Percentiles rank a stretch among this genome's conserved stretches.
These are phyloP conservation scores for Drosophila eugracilis DNA, from an alignment of 1,140 invertebrate species.

Conservation along the genomic window DNA sequence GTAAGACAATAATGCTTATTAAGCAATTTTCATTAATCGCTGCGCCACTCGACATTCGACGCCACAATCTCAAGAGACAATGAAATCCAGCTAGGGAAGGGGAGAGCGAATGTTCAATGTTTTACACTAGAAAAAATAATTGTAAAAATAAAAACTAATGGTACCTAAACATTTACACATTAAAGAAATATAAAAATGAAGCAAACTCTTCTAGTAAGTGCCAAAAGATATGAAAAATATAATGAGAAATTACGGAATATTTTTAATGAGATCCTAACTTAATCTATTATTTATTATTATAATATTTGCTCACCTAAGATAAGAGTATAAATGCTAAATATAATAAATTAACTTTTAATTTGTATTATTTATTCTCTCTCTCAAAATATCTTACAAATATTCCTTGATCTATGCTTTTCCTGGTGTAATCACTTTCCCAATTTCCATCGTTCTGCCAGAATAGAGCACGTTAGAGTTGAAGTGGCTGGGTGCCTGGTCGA, in stretches of 20 bases:
- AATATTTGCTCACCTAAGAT: no score
- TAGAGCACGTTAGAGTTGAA: slow-evolving; percentile 52
- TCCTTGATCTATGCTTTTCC: neutral
- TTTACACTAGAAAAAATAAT: slow-evolving; percentile 8
- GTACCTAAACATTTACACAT: no score
- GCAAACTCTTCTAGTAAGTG: no score
- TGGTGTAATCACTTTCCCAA: slow-evolving; percentile 10
- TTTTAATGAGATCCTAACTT: no score
- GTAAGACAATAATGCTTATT: slow-evolving; percentile 82
- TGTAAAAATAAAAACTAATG: no score
- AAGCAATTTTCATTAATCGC: slow-evolving; percentile 83
- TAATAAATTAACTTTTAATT: no score
- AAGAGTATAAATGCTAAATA: no score
- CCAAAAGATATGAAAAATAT: no score
- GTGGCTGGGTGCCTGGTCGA: slow-evolving; percentile 37
- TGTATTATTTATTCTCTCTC: neutral
- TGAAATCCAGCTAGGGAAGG: neutral
- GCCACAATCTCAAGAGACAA: slow-evolving; percentile 62
- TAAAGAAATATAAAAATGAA: no score
- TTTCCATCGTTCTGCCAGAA: slow-evolving; percentile 25
- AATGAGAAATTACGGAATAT: no score
- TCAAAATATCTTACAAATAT: neutral
- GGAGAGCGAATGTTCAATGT: neutral
- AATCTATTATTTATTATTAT: no score
- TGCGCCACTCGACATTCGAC: slow-evolving; percentile 69